Percentiles rank a stretch among this genome's conserved stretches.
phyloP scores from a whole-genome alignment of 2,797 vertebrate genomes.

The Limosa lapponica region DNA sequence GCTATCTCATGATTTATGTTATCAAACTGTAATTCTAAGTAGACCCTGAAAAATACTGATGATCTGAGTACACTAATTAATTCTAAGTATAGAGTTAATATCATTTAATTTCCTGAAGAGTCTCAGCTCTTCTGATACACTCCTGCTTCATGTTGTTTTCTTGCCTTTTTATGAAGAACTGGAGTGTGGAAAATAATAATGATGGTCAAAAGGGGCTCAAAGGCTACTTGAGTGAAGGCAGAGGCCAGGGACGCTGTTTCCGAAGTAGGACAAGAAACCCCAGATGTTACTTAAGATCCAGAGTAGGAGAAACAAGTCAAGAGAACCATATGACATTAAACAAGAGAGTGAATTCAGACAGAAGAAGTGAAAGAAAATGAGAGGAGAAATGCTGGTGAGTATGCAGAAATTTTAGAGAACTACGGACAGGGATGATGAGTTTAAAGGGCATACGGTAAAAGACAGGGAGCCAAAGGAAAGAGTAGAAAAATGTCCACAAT shows the following conservation, averaged over 20 bases:
- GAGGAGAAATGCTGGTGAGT: not conserved
- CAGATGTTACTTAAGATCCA: not conserved
- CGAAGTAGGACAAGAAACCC: not conserved
- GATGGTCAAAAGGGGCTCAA: not conserved
- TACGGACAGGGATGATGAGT: not conserved
- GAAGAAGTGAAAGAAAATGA: slow-evolving; percentile 13
- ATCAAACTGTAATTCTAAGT: slow-evolving; percentile 5
- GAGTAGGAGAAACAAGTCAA: not conserved
- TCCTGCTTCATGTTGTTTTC: not conserved
- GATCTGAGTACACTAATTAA: not conserved
- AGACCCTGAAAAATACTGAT: not conserved
- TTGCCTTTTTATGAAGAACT: not conserved
- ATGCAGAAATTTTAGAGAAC: not conserved
- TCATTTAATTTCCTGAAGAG: slow-evolving; percentile 34
- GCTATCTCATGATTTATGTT: not conserved
- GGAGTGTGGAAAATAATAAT: not conserved
- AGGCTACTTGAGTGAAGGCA: not conserved
- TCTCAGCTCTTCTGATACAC: not conserved
- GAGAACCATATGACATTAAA: not conserved
- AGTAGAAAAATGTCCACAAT: not conserved
- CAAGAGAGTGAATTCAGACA: not conserved
- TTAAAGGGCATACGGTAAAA: not conserved
- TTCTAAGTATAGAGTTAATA: not conserved
- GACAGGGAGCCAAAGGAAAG: not conserved
- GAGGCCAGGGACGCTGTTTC: not conserved